Base-by-base conservation (phyloP, 2,113 vertebrate species). In the Vombatus ursinus region DNA sequence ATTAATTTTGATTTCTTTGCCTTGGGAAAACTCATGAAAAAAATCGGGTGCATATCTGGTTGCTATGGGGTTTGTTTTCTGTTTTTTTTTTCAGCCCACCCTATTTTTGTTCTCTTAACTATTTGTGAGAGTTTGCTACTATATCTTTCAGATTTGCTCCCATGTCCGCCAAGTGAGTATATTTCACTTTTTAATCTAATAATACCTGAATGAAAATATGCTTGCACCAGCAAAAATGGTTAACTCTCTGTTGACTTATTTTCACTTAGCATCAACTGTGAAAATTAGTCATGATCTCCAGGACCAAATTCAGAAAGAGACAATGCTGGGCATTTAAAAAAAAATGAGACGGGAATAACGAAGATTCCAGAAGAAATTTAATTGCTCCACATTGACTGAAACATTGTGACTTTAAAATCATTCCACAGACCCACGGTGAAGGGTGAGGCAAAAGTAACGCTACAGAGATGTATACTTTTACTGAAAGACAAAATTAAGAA, bases 161-260 rank as follows among this genome's bases (percentile, higher is more conserved):
- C 37, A 61, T 84, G 95, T 94, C 49, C 91, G 96, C 7, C 2
- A 37, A 95, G 26, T 54, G 12, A 3, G 19, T 90, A 89, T 26
- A 3, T 61, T 51, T 96, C 9, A 94, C 89, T 90, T 95, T 94
- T 92, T 84, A 94, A 92, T 92, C 52, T 84, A 96, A 94, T 5
- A 94, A 94, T 77, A 12, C 24, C 93, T 91, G 52, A 96, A 93
- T 91, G 8, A 77, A 89, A 98, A 89, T 90, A 94, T 1, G n/a
- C 25, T 50, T 1, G 1, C 25, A 28, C 28, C 25, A 90, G 25
- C 24, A 90, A 50, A 50, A 50, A 49, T 26, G 24, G 26, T 26
- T 90, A 49, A 90, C 89, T 90, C 23, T 49, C 44, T 50, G 11
- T 11, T n/a, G 37, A 8, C 57, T 68, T 68, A 37, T 37, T 68